Conservation (phyloP, 1,140 invertebrate genomes). For the Drosophila pseudoobscura region DNA sequence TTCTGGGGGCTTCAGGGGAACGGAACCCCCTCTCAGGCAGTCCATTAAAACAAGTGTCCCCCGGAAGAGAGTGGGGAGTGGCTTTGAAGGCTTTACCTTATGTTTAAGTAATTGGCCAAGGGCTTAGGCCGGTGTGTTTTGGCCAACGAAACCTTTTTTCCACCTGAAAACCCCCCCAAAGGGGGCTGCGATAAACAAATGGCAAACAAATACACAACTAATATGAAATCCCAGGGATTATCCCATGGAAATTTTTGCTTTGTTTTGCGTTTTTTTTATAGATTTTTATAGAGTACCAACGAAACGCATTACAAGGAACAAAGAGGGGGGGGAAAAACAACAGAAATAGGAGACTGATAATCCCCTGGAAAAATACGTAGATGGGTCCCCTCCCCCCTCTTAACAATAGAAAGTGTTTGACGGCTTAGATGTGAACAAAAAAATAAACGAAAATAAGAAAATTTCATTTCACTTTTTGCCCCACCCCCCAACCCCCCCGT, state of each 20-base stretch:
- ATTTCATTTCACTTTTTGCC: conserved; percentile 70
- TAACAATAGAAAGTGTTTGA: conserved; percentile 68
- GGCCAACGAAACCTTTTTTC: conserved; percentile 45
- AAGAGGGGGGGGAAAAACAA: conserved; percentile 22
- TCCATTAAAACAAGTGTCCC: conserved; percentile 45
- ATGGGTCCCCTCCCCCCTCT: conserved; percentile 15
- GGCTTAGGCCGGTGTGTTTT: conserved; percentile 58
- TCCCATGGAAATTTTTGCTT: conserved; percentile 56
- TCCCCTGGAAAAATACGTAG: conserved; percentile 52
- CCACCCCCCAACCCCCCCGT: conserved; percentile 10
- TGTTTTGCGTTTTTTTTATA: conserved; percentile 2
- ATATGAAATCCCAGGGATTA: conserved; percentile 55
- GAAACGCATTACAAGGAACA: conserved; percentile 42
- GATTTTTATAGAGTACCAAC: neutral
- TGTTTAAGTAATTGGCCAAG: conserved; percentile 79
- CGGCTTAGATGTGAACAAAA: conserved; percentile 38
- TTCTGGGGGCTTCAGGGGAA: too few relatives aligned
- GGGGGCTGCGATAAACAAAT: conserved; percentile 14
- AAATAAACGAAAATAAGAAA: conserved; percentile 52
- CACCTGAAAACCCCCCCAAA: neutral
- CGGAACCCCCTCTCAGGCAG: conserved; percentile 43
- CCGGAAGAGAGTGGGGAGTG: conserved; percentile 6
- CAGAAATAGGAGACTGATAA: conserved; percentile 47
- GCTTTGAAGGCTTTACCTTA: conserved; percentile 54
- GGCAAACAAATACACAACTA: conserved; percentile 52